Base-by-base conservation (phyloP, 2,113 vertebrate species). In the Conger conger region DNA sequence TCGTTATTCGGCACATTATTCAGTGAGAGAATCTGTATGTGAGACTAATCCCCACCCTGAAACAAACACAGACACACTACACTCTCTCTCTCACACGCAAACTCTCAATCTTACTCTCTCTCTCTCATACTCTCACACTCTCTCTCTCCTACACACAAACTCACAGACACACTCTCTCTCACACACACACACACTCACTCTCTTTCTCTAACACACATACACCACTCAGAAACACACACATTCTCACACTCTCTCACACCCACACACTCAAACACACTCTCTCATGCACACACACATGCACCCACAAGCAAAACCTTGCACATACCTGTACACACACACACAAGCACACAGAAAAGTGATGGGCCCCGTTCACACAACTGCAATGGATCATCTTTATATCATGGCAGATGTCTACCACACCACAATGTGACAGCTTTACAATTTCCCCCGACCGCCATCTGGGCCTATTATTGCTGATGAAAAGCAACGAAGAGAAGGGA, bases 381-480 rank as follows among this genome's bases (percentile, higher is more conserved):
- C 30, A 36, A 50, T 37, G 63, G 84, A 85, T 73, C 60, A 53
- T 53, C 79, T 38, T 85, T 82, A 57, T 77, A 54, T 86, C 80
- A 86, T 18, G 77, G 79, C 63, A 82, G 60, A 45, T 77, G 80
- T 77, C 84, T 76, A 35, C 80, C 84, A 76, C 57, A 73, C 57
- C 20, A 50, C 84, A 76, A 30, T 76, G 37, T 76, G 79, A 81
- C 79, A 76, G 79, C 79, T 76, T 53, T 76, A 68, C 63, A 68
- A 68, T 45, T 81, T 81, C 30, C 80, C 63, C 37, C 57, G 38
- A 27, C 42, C 45, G 45, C 80, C 84, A 86, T 86, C 84, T 82
- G 80, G 60, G 45, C 63, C 63, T 30, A 82, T 82, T 76, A 81
- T 30, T 76, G 68, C 33, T n/a, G 38, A 57, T 54, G 68, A 81